These are phyloP conservation scores for Tragelaphus buxtoni DNA, from an alignment of 2,113 vertebrate genomes.

Conservation along the genomic window DNA sequence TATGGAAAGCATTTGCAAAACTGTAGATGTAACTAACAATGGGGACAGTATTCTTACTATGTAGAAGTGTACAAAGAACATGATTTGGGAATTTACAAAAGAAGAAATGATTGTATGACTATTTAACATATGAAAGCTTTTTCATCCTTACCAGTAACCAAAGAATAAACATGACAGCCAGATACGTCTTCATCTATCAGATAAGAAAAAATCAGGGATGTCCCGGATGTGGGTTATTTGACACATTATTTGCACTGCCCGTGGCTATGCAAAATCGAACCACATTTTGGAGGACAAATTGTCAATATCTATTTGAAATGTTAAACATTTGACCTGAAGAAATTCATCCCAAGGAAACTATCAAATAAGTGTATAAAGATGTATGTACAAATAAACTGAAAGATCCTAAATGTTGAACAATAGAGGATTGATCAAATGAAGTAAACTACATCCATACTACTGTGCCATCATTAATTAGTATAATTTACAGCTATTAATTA, in stretches of 20 bases:
- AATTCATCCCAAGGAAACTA: not conserved
- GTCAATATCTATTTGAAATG: not conserved
- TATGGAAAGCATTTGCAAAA: not conserved
- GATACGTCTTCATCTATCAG: not conserved
- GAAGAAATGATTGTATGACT: not conserved
- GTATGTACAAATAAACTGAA: not conserved
- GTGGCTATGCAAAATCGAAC: not conserved
- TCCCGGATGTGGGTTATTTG: not conserved
- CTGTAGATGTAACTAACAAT: not conserved
- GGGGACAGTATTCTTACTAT: not conserved
- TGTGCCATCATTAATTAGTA: not conserved
- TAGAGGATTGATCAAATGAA: not conserved
- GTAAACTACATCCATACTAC: not conserved
- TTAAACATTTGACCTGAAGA: not conserved
- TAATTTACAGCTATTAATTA: not conserved
- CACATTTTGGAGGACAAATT: not conserved
- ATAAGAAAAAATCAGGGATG: not conserved
- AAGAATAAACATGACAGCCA: not conserved
- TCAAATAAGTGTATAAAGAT: not conserved
- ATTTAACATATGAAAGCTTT: not conserved
- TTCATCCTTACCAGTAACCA: not conserved
- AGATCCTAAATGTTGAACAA: not conserved
- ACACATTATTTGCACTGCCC: not conserved
- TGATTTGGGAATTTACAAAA: not conserved
- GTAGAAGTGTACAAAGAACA: not conserved